Conservation (phyloP, 2,888 invertebrate species). For the Octonoba sinensis region DNA sequence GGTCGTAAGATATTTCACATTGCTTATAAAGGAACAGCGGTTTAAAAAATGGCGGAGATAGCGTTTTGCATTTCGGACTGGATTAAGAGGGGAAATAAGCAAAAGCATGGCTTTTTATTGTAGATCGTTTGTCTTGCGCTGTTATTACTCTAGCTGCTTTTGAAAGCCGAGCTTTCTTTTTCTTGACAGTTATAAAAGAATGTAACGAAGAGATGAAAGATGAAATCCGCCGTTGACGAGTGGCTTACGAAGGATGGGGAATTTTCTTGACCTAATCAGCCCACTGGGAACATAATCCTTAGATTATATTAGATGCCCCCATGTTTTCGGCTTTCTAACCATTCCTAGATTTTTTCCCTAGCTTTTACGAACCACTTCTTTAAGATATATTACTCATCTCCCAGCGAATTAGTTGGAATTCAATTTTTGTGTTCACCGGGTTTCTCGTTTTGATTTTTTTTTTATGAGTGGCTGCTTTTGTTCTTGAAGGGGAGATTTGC, state of each 20-base stretch:
- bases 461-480: too few relatives aligned
- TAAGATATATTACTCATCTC: constrained; percentile 1
- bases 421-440: neutral
- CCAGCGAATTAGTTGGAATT: constrained; percentile 2
- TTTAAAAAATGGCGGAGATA: constrained; percentile 22
- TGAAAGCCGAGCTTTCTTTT: constrained; percentile 39
- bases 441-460: too few relatives aligned
- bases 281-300: constrained; percentile 21
- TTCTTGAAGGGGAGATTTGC: too few relatives aligned
- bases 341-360: neutral
- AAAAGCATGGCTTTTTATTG: neutral
- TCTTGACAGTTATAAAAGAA: constrained; percentile 33
- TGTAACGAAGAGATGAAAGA: constrained; percentile 34
- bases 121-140: constrained; percentile 30
- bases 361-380: neutral
- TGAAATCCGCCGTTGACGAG: constrained; percentile 20
- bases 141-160: constrained; percentile 36
- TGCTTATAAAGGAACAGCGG: too few relatives aligned
- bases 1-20: too few relatives aligned
- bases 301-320: constrained; percentile 16
- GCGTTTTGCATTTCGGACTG: constrained; percentile 16
- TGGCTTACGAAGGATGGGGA: constrained; percentile 18
- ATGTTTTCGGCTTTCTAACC: constrained; percentile 13
- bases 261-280: constrained; percentile 36
- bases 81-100: constrained; percentile 18